These are phyloP conservation scores for Gryllus bimaculatus DNA, from an alignment of 1,140 invertebrate species.

Conservation along the genomic window DNA sequence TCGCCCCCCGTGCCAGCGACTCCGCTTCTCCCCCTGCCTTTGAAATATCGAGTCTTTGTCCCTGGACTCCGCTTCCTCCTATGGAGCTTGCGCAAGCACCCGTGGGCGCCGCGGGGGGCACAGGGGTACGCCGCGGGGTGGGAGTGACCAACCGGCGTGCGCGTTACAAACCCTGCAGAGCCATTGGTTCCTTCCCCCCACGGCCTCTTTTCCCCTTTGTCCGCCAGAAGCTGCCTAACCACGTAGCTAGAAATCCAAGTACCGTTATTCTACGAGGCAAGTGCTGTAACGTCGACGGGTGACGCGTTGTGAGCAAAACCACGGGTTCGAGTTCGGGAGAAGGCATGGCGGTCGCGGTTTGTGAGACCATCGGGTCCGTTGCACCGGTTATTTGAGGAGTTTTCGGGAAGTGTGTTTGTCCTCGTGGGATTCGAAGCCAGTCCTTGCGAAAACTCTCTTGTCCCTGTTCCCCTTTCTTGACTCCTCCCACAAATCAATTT, in stretches of 20 bases:
- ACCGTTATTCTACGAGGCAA: not conserved
- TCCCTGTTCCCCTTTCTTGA: not conserved
- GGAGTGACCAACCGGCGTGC: not conserved
- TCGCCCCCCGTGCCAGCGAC: too few species aligned
- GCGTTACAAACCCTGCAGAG: not conserved
- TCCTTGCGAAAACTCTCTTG: not conserved
- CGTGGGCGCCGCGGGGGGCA: not conserved
- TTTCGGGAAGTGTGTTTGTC: not conserved
- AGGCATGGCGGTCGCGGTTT: not conserved
- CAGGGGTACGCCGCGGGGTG: not conserved
- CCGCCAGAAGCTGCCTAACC: not conserved
- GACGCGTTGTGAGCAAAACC: not conserved
- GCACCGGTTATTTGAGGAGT: not conserved
- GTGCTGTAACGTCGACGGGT: not conserved
- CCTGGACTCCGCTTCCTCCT: not conserved
- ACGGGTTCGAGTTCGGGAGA: not conserved
- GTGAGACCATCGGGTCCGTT: not conserved
- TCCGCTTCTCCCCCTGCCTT: not conserved
- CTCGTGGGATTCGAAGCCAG: not conserved
- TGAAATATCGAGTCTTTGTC: not conserved
- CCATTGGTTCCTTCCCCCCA: not conserved
- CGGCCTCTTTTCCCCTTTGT: not conserved
- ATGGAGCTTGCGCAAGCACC: not conserved
- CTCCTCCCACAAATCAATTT: conserved; percentile 4
- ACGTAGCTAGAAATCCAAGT: not conserved